A percentile compares a stretch with the other conserved stretches of the same genome.
Evolutionary conservation across 2,888 invertebrate species (phyloP).

Genomic region (Drosophila formosana): DNA sequence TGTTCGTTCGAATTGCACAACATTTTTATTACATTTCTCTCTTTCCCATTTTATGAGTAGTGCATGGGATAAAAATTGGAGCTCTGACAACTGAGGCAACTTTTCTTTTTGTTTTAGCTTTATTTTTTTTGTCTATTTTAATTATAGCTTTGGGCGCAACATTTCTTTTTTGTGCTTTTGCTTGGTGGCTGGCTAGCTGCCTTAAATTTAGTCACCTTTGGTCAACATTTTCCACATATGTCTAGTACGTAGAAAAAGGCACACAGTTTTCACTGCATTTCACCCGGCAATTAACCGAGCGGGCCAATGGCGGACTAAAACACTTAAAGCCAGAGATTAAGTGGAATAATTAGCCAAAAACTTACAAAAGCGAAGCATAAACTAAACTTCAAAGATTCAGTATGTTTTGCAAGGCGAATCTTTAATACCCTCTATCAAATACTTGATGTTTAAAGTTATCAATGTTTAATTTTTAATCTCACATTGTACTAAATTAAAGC

Average conservation of each 20-base stretch:
- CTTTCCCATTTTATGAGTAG: constrained; percentile 10
- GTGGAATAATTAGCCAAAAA: constrained; percentile 67
- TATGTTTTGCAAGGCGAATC: neutral
- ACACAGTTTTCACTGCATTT: constrained; percentile 58
- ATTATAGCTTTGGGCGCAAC: constrained; percentile 56
- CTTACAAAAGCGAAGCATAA: constrained; percentile 45
- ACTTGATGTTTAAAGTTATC: no score
- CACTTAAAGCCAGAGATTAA: constrained; percentile 65
- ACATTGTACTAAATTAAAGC: neutral
- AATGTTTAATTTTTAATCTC: neutral
- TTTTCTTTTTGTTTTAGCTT: constrained; percentile 19
- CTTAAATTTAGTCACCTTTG: constrained; percentile 50
- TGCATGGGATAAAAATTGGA: constrained; percentile 23
- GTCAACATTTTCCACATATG: constrained; percentile 47
- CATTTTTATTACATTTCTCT: constrained; percentile 12
- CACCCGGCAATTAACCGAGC: constrained; percentile 44
- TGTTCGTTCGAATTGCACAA: neutral
- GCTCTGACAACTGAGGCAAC: constrained; percentile 22
- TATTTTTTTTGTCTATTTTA: constrained; percentile 40
- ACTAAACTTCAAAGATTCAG: neutral
- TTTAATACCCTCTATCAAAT: constrained; percentile 9
- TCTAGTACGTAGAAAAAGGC: constrained; percentile 28
- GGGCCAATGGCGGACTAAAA: constrained; percentile 67
- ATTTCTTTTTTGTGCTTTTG: constrained; percentile 40
- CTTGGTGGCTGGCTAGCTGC: constrained; percentile 26